Conservation (phyloP, 2,888 invertebrate species). For the Macaria notata region DNA sequence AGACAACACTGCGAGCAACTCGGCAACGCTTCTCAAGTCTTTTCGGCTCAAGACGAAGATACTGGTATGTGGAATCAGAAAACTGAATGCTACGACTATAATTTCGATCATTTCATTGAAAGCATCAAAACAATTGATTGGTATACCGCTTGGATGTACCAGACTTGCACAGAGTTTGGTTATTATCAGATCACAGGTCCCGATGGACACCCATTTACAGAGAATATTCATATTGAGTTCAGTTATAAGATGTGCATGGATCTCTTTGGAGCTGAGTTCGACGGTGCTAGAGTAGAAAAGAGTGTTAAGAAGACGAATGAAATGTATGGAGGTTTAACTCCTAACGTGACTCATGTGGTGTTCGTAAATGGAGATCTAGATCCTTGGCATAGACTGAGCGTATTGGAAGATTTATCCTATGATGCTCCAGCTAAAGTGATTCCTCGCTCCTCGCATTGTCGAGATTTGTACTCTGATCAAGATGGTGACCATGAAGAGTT, state of each 20-base stretch:
- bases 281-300: constrained; percentile 54
- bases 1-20: constrained; percentile 48
- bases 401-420: constrained; percentile 68
- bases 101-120: constrained; percentile 56
- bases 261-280: constrained; percentile 64
- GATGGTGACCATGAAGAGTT: constrained; percentile 56
- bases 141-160: constrained; percentile 84
- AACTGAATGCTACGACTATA: constrained; percentile 51
- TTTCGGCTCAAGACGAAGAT: constrained; percentile 38
- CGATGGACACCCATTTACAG: constrained; percentile 81
- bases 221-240: constrained; percentile 64
- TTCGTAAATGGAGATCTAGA: constrained; percentile 83
- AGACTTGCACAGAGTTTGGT: constrained; percentile 90
- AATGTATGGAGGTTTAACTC: constrained; percentile 70
- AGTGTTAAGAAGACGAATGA: constrained; percentile 68
- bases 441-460: constrained; percentile 58
- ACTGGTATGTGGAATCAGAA: constrained; percentile 42
- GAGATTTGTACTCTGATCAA: constrained; percentile 56
- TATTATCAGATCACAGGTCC: constrained; percentile 86
- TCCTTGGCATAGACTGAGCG: constrained; percentile 81
- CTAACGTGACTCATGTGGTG: constrained; percentile 78
- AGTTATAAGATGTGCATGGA: constrained; percentile 64
- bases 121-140: constrained; percentile 43
- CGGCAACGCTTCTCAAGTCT: constrained; percentile 30
- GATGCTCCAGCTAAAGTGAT: constrained; percentile 63